phyloP scores from a whole-genome alignment of 1,140 invertebrate genomes.

The Thaumatotibia leucotreta region DNA sequence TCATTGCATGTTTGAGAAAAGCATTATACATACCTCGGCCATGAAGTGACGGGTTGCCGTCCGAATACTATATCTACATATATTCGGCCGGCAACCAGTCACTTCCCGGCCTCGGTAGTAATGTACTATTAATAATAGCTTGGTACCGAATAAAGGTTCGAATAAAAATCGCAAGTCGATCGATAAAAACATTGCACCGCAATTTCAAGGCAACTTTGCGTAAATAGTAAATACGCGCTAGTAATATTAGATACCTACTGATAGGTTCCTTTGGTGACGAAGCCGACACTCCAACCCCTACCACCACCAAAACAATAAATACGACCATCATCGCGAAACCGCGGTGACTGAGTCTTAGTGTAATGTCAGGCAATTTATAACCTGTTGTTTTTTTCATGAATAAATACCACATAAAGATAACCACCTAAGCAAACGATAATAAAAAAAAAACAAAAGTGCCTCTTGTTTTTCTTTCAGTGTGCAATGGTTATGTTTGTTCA shows the following conservation, averaged over 20 bases:
- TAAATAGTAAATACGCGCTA: too few relatives aligned
- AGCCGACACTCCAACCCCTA: neutral
- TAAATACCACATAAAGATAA: slow-evolving; percentile 1
- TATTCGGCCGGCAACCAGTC: too few relatives aligned
- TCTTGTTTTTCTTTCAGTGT: neutral
- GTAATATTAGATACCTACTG: neutral
- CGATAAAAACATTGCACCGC: too few relatives aligned
- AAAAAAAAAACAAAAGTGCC: neutral
- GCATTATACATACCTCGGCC: too few relatives aligned
- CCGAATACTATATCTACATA: too few relatives aligned
- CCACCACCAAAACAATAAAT: neutral
- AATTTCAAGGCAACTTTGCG: too few relatives aligned
- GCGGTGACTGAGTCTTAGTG: neutral
- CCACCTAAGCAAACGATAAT: neutral
- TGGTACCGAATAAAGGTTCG: too few relatives aligned
- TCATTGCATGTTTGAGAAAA: too few relatives aligned
- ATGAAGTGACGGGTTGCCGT: too few relatives aligned
- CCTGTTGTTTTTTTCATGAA: neutral
- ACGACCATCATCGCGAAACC: neutral
- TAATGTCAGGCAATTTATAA: neutral
- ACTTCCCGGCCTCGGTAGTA: too few relatives aligned
- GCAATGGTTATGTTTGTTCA: neutral
- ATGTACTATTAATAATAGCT: too few relatives aligned
- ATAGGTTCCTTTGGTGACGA: neutral
- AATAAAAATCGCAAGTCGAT: too few relatives aligned